These are phyloP conservation scores for Wasmannia auropunctata DNA, from an alignment of 1,140 invertebrate genomes.

Conservation along the genomic window DNA sequence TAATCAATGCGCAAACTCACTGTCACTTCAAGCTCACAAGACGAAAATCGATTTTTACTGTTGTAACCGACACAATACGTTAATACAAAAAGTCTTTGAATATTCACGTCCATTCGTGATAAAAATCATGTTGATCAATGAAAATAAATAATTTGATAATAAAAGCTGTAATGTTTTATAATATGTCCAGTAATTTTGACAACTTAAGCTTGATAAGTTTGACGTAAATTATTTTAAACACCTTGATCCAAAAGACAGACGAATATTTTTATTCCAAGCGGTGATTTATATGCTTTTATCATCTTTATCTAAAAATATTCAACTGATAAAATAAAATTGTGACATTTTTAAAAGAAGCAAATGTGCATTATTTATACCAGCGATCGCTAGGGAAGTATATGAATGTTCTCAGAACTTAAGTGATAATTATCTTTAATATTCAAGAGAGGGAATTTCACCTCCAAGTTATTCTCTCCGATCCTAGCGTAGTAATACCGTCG, in stretches of 20 bases:
- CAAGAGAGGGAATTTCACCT: background rate
- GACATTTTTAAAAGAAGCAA: background rate
- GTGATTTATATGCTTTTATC: background rate
- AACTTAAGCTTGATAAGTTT: background rate
- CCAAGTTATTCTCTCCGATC: conserved; percentile 3
- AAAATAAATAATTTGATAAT: background rate
- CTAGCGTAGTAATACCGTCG: background rate
- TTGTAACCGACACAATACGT: background rate
- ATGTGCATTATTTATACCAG: background rate
- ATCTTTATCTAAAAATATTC: background rate
- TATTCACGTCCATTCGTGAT: background rate
- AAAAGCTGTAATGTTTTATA: background rate
- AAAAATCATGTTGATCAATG: background rate
- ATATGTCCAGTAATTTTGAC: background rate
- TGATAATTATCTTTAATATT: conserved; percentile 7
- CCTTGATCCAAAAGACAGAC: background rate
- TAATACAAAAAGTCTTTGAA: too few species aligned
- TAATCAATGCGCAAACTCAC: conserved; percentile 25
- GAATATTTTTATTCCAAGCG: background rate
- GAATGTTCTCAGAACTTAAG: conserved; percentile 7
- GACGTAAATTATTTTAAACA: background rate
- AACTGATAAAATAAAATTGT: background rate
- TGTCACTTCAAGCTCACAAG: background rate
- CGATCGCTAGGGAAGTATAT: background rate
- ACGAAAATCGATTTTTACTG: background rate